Evolutionary conservation across 2,797 vertebrate genomes (phyloP).

Genomic region (Lophura swinhoii): DNA sequence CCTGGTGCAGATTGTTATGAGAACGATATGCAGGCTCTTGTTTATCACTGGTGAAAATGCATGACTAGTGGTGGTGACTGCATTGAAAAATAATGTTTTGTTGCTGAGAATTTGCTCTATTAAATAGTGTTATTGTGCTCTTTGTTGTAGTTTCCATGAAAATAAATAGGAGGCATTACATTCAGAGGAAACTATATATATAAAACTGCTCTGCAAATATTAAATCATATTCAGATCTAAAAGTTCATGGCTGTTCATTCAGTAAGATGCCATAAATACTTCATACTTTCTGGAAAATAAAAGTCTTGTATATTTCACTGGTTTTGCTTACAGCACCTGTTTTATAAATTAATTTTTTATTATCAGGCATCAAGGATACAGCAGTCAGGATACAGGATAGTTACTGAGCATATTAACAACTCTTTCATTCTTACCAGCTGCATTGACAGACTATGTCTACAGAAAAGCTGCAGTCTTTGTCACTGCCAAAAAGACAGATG

Average conservation of each 20-base stretch:
- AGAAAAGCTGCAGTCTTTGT: background rate
- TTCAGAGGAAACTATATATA: background rate
- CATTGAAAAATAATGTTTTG: too few relatives aligned
- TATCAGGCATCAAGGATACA: background rate
- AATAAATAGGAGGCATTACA: too few relatives aligned
- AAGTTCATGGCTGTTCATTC: background rate
- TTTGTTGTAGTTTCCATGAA: too few relatives aligned
- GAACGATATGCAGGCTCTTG: too few relatives aligned
- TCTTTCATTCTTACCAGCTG: background rate
- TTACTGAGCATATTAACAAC: background rate
- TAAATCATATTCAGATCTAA: constrained; percentile 3
- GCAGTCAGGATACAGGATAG: background rate
- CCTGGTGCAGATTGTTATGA: too few relatives aligned
- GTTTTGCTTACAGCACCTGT: background rate
- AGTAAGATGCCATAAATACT: background rate
- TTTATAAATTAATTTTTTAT: background rate
- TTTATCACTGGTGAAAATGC: too few relatives aligned
- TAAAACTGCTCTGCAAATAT: background rate
- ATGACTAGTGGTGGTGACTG: too few relatives aligned
- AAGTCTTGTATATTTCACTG: background rate
- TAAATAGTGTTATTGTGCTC: too few relatives aligned
- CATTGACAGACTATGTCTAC: background rate
- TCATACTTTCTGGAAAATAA: background rate
- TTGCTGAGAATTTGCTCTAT: too few relatives aligned
- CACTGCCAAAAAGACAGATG: background rate